Percentiles rank a stretch among this genome's conserved stretches.
These are phyloP conservation scores for Rhizoglyphus robini DNA, from an alignment of 1,140 invertebrate genomes.

Conservation along the genomic window DNA sequence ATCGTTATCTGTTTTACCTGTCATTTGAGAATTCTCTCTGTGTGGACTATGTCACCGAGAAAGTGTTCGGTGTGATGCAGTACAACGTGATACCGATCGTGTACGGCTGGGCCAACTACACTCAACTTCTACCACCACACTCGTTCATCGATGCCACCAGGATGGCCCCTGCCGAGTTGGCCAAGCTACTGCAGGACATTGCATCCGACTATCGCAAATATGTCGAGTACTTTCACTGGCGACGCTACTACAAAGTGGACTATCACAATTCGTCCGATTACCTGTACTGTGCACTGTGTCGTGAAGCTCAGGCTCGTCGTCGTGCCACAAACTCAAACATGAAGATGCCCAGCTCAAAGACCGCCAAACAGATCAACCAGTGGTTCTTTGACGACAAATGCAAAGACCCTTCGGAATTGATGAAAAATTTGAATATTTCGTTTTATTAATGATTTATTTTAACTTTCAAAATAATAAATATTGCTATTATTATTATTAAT, in stretches of 20 bases:
- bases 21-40: slow-evolving; percentile 35
- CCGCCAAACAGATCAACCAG: neutral
- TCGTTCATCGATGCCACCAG: slow-evolving; percentile 35
- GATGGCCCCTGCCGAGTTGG: slow-evolving; percentile 29
- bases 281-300: slow-evolving; percentile 1
- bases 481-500: too few species aligned
- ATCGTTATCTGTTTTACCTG: slow-evolving; percentile 33
- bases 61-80: slow-evolving; percentile 30
- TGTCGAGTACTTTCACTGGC: slow-evolving; percentile 32
- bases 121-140: slow-evolving; percentile 30
- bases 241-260: slow-evolving; percentile 14
- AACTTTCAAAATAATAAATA: too few species aligned
- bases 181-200: slow-evolving; percentile 26
- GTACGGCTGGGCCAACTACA: slow-evolving; percentile 33
- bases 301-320: too few species aligned
- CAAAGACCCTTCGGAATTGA: too few species aligned
- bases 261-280: neutral
- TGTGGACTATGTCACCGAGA: slow-evolving; percentile 36
- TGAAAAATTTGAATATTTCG: too few species aligned
- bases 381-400: neutral
- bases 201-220: slow-evolving; percentile 29
- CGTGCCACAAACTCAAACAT: neutral
- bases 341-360: neutral
- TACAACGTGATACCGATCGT: slow-evolving; percentile 32
- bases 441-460: too few species aligned